phyloP scores from a whole-genome alignment of 2,888 invertebrate genomes.

The Hetaerina titia region DNA sequence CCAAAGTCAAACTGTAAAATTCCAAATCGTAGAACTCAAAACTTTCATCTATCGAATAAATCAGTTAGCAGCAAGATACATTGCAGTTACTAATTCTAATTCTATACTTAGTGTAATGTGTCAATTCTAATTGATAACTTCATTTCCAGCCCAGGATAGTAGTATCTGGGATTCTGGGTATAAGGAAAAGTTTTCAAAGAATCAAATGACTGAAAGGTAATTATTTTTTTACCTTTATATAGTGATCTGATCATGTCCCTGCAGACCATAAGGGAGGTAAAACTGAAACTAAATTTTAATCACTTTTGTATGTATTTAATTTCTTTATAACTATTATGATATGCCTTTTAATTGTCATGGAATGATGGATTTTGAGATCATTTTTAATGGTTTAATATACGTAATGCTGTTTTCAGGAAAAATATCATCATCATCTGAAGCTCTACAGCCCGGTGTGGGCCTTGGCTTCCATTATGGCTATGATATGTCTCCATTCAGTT shows the following conservation, averaged over 20 bases:
- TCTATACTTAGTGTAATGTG: no score
- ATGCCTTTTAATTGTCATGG: neutral
- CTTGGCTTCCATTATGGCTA: no score
- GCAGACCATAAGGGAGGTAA: neutral
- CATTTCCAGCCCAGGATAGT: constrained; percentile 69
- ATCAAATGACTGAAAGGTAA: constrained; percentile 37
- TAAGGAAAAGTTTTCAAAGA: constrained; percentile 69
- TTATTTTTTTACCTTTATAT: neutral
- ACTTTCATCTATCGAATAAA: no score
- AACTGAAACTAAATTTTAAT: neutral
- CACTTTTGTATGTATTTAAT: neutral
- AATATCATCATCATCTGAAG: no score
- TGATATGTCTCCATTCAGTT: no score
- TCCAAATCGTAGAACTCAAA: no score
- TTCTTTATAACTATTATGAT: neutral
- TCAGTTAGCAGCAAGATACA: no score
- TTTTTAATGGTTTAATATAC: neutral
- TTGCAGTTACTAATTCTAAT: no score
- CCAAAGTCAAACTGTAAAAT: no score
- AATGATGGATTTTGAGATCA: neutral
- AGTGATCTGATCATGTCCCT: neutral
- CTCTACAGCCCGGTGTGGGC: no score
- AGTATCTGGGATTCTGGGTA: constrained; percentile 71
- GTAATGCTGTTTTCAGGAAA: no score
- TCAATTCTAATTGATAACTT: neutral